These are phyloP conservation scores for Sceloporus undulatus DNA, from an alignment of 2,113 vertebrate genomes.

Conservation along the genomic window DNA sequence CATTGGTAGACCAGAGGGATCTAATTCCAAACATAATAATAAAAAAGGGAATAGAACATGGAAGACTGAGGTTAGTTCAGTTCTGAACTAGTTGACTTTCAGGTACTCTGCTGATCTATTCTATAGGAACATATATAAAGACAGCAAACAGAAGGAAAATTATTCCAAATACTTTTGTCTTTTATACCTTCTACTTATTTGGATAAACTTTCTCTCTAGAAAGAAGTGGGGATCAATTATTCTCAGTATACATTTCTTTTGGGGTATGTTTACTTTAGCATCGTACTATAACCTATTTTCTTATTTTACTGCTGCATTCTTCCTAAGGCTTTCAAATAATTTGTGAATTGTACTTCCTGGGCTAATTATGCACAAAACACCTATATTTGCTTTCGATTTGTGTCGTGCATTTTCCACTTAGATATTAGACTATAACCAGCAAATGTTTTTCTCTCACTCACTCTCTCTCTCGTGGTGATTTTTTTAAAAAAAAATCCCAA, in stretches of 20 bases:
- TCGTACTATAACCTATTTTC: constrained; percentile 1
- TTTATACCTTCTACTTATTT: not conserved
- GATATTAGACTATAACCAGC: constrained; percentile 14
- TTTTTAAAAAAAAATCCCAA: not conserved
- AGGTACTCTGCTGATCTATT: not conserved
- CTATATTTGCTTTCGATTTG: not conserved
- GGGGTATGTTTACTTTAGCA: not conserved
- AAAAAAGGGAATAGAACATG: not conserved
- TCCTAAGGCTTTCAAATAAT: constrained; percentile 27
- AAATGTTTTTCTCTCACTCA: not conserved
- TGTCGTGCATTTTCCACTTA: constrained; percentile 12
- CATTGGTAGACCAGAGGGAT: not conserved
- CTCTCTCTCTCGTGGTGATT: not conserved
- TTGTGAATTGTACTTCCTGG: not conserved
- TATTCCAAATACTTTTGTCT: not conserved
- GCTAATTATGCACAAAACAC: constrained; percentile 21
- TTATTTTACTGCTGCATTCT: not conserved
- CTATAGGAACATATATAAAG: not conserved
- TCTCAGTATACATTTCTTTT: not conserved
- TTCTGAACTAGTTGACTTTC: not conserved
- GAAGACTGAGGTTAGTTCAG: not conserved
- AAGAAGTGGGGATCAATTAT: not conserved
- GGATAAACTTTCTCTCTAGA: not conserved
- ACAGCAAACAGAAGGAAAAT: not conserved
- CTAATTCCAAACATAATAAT: not conserved